Percentiles rank a stretch among this genome's conserved stretches.
phyloP scores from a whole-genome alignment of 2,113 vertebrate species.

The Columba janthina region DNA sequence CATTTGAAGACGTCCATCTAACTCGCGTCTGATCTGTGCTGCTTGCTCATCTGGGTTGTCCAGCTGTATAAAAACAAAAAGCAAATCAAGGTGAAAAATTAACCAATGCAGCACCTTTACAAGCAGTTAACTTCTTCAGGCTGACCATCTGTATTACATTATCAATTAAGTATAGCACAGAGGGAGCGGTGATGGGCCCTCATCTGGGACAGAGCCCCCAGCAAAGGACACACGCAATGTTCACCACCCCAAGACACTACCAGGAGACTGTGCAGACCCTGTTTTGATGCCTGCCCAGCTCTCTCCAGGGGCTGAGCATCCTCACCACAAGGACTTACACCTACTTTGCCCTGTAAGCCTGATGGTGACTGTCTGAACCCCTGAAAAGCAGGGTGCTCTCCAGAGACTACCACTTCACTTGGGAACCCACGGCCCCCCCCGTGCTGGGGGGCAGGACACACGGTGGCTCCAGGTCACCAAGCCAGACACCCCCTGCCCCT shows the following conservation, averaged over 20 bases:
- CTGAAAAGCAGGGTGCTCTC: neutral
- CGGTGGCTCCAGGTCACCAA: neutral
- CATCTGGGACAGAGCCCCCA: neutral
- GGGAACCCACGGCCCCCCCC: neutral
- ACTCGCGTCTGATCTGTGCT: slow-evolving; percentile 94
- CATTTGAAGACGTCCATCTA: slow-evolving; percentile 98
- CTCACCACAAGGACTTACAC: neutral
- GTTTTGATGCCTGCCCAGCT: neutral
- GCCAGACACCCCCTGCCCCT: neutral
- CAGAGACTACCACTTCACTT: neutral
- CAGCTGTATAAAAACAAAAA: slow-evolving; percentile 80
- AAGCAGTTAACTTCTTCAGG: neutral
- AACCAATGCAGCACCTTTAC: neutral
- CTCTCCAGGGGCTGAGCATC: neutral
- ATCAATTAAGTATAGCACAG: neutral
- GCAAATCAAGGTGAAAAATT: neutral
- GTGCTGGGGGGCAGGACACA: neutral
- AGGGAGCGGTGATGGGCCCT: neutral
- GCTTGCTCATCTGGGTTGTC: slow-evolving; percentile 98
- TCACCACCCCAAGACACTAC: neutral
- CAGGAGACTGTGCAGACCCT: neutral
- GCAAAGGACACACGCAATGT: neutral
- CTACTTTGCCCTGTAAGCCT: neutral
- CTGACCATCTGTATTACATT: neutral
- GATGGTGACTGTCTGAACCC: neutral